Evolutionary conservation across 64 coral and sea anemone species (phyloP).

Genomic region (Astreopora myriophthalma): DNA sequence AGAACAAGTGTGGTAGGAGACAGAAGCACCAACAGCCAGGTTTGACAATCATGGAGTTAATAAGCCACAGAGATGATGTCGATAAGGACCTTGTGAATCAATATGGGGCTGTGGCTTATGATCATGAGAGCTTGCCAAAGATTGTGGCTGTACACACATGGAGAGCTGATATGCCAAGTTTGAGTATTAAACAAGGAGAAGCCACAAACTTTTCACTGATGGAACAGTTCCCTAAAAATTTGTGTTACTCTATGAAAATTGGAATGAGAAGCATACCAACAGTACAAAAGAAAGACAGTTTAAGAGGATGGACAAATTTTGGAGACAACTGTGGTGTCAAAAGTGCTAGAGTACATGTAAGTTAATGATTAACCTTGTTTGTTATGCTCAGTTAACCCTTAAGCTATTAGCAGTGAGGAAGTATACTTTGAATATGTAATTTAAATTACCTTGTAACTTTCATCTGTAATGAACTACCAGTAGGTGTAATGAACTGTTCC

Average conservation of each 20-base stretch:
- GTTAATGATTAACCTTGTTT: background rate
- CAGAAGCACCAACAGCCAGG: background rate
- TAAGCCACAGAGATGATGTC: background rate
- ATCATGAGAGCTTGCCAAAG: slow-evolving; percentile 54
- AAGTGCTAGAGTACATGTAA: background rate
- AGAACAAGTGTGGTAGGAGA: background rate
- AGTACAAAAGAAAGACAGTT: background rate
- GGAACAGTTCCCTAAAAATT: background rate
- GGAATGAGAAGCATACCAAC: background rate
- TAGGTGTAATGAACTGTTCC: too few relatives aligned
- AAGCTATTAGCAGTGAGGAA: too few relatives aligned
- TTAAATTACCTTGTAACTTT: too few relatives aligned
- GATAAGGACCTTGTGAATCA: background rate
- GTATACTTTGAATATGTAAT: too few relatives aligned
- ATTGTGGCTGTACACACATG: slow-evolving; percentile 52
- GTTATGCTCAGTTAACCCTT: background rate
- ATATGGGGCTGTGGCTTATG: slow-evolving; percentile 48
- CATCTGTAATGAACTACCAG: too few relatives aligned
- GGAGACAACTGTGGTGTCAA: background rate
- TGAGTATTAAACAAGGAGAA: background rate
- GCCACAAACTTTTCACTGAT: background rate
- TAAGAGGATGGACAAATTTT: background rate
- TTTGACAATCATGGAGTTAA: slow-evolving; percentile 2
- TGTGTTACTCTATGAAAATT: background rate
- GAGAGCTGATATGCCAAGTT: background rate